Base-by-base conservation (phyloP, 2,888 invertebrate species). In the Dione juno region DNA sequence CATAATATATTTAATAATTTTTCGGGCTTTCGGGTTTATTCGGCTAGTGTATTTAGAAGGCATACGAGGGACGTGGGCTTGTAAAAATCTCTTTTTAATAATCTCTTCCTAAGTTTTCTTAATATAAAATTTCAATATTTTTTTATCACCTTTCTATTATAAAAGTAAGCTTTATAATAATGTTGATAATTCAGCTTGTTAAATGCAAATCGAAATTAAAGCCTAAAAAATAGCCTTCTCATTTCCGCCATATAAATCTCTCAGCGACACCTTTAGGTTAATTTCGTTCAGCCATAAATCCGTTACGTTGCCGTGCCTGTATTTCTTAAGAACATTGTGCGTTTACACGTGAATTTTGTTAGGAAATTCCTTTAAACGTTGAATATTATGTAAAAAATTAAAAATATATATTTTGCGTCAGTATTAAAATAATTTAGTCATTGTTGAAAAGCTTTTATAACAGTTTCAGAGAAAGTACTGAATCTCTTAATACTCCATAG, bases 231-330 rank as follows among this genome's bases (percentile, higher is more conserved):
- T 88, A 82, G 81, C 72, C 73, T 50, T 66, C 86, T 84, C 84
- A 82, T 87, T 89, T 86, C 85, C 88, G 82, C 82, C 81, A 83
- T 84, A 89, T 92, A 90, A 90, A 92, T 90, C 89, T 87, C 81
- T 71, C 75, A 78, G 82, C 81, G 88, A 85, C 88, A 85, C 82
- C 85, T 84, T 85, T 79, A 82, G 87, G 88, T 89, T 90, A 89
- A 90, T 91, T 91, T 88, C 80, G 86, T 84, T 77, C 78, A 81
- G 84, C 78, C 78, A 86, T 92, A 92, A 91, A 92, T 92, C 84
- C 81, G 75, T 67, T 70, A 48, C 53, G 53, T 67, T 41, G 21
- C 52, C 57, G 66, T 66, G 58, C 58, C 41, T 41, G 57, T 57
- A 68, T 68, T 73, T 69, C 50, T 43, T 43, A 65, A 68, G 54